phyloP scores from a whole-genome alignment of 2,113 vertebrate species.

The Boleophthalmus pectinirostris region DNA sequence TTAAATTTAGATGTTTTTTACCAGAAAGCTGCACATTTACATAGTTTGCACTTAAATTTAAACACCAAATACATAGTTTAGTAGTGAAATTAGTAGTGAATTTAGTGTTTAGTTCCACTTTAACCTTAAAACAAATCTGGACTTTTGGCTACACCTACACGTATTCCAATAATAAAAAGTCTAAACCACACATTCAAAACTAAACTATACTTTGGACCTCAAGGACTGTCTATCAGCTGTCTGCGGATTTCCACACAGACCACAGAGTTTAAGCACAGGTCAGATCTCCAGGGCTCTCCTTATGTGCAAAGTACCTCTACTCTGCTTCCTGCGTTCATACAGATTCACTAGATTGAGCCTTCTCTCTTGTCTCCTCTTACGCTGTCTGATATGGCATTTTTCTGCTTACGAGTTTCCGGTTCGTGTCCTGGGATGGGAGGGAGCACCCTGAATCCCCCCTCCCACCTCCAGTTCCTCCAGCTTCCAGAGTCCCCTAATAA shows the following conservation, averaged over 20 bases:
- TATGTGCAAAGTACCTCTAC: constrained; percentile 8
- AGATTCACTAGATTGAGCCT: constrained; percentile 20
- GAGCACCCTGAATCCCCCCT: constrained; percentile 80
- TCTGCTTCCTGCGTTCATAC: neutral
- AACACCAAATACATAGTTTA: no score
- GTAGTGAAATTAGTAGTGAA: no score
- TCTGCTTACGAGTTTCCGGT: constrained; percentile 48
- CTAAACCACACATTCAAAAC: no score
- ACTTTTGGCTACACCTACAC: no score
- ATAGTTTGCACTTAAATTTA: no score
- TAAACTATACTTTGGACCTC: neutral
- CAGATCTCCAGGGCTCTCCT: constrained; percentile 28
- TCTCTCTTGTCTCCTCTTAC: neutral
- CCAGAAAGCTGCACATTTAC: no score
- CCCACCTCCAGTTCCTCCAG: constrained; percentile 83
- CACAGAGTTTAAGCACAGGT: constrained; percentile 56
- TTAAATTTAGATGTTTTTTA: no score
- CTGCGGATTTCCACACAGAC: constrained; percentile 34
- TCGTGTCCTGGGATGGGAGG: constrained; percentile 79
- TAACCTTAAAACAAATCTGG: no score
- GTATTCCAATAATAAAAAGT: no score
- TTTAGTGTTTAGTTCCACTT: no score
- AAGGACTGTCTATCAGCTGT: constrained; percentile 13
- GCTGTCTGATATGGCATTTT: neutral
- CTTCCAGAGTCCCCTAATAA: constrained; percentile 96